phyloP scores from a whole-genome alignment of 2,888 invertebrate genomes.

The Drosophila cognata region DNA sequence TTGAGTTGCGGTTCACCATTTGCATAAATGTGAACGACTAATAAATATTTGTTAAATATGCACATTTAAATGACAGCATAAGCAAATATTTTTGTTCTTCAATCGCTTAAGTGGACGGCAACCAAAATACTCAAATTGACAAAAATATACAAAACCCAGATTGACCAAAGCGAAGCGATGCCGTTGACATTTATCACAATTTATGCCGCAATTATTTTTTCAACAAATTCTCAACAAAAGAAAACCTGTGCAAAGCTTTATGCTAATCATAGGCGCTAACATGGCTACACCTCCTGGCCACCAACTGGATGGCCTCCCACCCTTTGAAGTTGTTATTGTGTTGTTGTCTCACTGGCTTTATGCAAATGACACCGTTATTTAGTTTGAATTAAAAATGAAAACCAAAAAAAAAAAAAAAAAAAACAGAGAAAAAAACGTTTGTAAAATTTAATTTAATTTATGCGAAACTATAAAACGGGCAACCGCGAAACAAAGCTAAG shows the following conservation, averaged over 20 bases:
- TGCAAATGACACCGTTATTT: conserved; percentile 65
- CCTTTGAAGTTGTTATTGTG: conserved; percentile 20
- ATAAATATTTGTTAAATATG: conserved; percentile 59
- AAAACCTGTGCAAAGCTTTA: conserved; percentile 41
- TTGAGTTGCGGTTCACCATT: conserved; percentile 36
- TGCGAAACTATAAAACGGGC: conserved; percentile 65
- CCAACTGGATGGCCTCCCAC: conserved; percentile 4
- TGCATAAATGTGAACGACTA: conserved; percentile 45
- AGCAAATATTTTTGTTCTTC: conserved; percentile 30
- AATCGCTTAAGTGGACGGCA: conserved; percentile 37
- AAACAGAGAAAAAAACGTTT: conserved; percentile 11
- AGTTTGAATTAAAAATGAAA: conserved; percentile 58
- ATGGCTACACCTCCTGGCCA: conserved; percentile 28
- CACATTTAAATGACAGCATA: conserved; percentile 49
- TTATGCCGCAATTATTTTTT: conserved; percentile 70
- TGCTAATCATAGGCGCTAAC: conserved; percentile 59
- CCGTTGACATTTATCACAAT: conserved; percentile 63
- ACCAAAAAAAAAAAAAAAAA: conserved; percentile 17
- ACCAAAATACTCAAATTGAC: conserved; percentile 34
- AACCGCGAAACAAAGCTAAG: conserved; percentile 40
- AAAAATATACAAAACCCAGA: conserved; percentile 18
- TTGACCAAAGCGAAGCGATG: conserved; percentile 34
- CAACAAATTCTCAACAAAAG: conserved; percentile 30
- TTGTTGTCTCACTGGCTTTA: conserved; percentile 43
- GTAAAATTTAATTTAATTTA: conserved; percentile 67